phyloP scores from a whole-genome alignment of 2,797 vertebrate genomes.

The Artibeus lituratus region DNA sequence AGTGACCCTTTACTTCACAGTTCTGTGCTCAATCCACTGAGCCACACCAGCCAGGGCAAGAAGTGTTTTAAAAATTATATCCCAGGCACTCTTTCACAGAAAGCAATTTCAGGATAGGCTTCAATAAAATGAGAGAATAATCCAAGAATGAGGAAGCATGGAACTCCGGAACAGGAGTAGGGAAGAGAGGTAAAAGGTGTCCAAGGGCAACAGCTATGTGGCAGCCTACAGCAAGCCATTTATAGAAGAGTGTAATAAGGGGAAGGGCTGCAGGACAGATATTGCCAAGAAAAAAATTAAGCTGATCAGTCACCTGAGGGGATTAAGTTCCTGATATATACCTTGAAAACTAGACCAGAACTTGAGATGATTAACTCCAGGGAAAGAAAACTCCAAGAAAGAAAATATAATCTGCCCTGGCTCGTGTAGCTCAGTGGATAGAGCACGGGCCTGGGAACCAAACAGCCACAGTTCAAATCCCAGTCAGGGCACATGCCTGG shows the following conservation, averaged over 20 bases:
- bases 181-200: background rate
- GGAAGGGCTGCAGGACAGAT: background rate
- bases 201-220: background rate
- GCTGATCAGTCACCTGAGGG: background rate
- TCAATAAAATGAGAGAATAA: background rate
- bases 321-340: background rate
- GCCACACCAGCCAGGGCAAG: too few relatives aligned
- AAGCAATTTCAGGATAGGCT: background rate
- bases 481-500: too few relatives aligned
- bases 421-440: too few relatives aligned
- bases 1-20: too few relatives aligned
- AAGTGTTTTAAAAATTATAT: background rate
- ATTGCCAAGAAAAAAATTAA: background rate
- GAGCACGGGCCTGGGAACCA: too few relatives aligned
- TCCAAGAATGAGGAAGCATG: background rate
- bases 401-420: background rate
- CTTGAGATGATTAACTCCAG: background rate
- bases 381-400: constrained; percentile 4
- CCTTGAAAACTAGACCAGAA: background rate
- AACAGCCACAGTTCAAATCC: too few relatives aligned
- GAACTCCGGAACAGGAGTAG: background rate
- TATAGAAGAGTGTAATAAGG: background rate
- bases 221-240: background rate
- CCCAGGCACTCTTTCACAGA: background rate
- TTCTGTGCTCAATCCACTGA: too few relatives aligned